Base-by-base conservation (phyloP, 2,113 vertebrate genomes). In the Pygoscelis adeliae region DNA sequence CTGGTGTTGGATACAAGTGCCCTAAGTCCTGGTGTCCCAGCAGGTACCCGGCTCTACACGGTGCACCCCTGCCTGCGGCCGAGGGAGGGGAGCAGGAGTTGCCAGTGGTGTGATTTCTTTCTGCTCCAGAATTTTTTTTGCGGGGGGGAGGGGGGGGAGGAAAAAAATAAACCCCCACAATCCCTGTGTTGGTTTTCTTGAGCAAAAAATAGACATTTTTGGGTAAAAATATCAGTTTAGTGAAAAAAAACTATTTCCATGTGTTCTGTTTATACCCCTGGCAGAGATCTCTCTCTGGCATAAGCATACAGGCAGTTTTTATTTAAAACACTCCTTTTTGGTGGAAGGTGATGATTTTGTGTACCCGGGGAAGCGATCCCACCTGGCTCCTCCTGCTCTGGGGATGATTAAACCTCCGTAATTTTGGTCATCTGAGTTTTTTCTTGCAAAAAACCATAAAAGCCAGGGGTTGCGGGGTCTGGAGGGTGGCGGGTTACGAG, bases 121-220 rank as follows among this genome's bases (percentile, higher is more conserved):
- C 20, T 38, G 58, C 40, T 66, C 30, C 26, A 34, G 25, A 61
- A 8, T 40, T 47, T 30, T 53, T 23, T 15, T 2, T 17, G 6
- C 2, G 3, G 13, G 13, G 13, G 42, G 42, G 40, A 5, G 40
- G 11, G 13, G 40, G 42, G 42, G 42, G 3, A 14, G 6, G 36
- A 36, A 22, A 10, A 14, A 19, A 30, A 34, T 27, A 32, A 26
- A 13, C 5, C 26, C 44, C 22, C 47, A 1, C 46, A 76, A 46
- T 25, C 15, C 18, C 8, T 23, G 7, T 49, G n/a, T 30, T 38
- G 34, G 13, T 72, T 83, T 72, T 36, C 52, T 65, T 59, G 50
- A 76, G 36, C 0, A 47, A 47, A 80, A 63, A 22, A 6, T 21
- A 15, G 14, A 52, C 1, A 6, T 47, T 52, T 66, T 3, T 0